Percentiles rank a stretch among this genome's conserved stretches.
These are phyloP conservation scores for Mastomys coucha DNA, from an alignment of 2,113 vertebrate genomes.

Conservation along the genomic window DNA sequence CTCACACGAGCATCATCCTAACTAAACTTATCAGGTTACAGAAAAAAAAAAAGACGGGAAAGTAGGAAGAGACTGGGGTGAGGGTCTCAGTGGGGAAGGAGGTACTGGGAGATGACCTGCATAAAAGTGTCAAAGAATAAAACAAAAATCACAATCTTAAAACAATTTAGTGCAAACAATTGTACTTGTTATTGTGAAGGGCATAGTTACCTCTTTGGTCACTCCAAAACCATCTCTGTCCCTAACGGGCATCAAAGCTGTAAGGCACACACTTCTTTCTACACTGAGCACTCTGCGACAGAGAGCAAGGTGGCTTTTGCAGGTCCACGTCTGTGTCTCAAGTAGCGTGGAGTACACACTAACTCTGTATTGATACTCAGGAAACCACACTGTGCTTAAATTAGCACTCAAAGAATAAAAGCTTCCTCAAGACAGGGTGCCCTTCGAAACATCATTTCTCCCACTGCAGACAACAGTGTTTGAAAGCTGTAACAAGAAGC, in stretches of 20 bases:
- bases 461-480: conserved; percentile 56
- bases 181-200: background rate
- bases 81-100: background rate
- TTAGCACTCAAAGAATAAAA: conserved; percentile 80
- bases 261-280: background rate
- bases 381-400: conserved; percentile 82
- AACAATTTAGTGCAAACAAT: background rate
- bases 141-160: background rate
- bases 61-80: no score
- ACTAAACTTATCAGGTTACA: background rate
- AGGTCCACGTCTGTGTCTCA: conserved; percentile 38
- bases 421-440: conserved; percentile 70
- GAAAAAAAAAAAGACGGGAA: background rate
- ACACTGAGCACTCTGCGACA: background rate
- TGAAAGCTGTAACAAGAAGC: conserved; percentile 41
- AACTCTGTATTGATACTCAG: conserved; percentile 78
- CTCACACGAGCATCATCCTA: background rate
- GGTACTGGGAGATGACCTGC: no score
- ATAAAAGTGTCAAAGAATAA: background rate
- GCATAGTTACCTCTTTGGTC: background rate
- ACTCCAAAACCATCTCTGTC: background rate
- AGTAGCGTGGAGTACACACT: conserved; percentile 74
- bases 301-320: conserved; percentile 64
- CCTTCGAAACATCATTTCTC: conserved; percentile 74
- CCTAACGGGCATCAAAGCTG: background rate